Conservation (phyloP, 2,797 vertebrate species). For the Onychomys arenicola region DNA sequence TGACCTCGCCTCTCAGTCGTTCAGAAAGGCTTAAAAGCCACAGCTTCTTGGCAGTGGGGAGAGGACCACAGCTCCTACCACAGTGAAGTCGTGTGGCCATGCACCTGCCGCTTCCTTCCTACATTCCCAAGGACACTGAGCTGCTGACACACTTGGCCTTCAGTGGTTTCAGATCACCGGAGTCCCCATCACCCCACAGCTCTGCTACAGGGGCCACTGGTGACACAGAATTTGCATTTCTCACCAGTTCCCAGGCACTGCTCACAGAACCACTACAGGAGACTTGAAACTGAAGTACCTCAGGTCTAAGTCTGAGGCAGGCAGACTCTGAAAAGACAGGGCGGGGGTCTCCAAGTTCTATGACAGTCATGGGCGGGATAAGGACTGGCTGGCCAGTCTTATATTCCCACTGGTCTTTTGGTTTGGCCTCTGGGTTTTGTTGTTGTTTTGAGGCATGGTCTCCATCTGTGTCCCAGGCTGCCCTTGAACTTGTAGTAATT, state of each 20-base stretch:
- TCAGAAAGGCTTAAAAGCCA: background rate
- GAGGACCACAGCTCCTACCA: no score
- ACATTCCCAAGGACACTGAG: background rate
- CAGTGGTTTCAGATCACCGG: background rate
- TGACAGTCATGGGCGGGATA: background rate
- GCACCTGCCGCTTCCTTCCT: background rate
- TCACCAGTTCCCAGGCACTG: background rate
- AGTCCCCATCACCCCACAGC: background rate
- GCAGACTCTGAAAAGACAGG: background rate
- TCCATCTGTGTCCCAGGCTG: background rate
- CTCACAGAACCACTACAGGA: background rate
- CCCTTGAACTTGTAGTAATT: background rate
- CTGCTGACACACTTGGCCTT: background rate
- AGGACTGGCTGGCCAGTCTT: background rate
- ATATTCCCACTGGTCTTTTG: background rate
- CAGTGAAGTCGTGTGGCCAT: background rate
- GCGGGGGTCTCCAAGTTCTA: background rate
- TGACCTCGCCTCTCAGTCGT: background rate
- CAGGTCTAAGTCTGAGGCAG: background rate
- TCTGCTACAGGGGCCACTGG: background rate
- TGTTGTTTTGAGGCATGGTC: background rate
- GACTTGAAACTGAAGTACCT: background rate
- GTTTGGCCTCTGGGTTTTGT: background rate
- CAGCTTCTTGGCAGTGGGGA: background rate
- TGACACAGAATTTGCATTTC: slow-evolving; percentile 34